Conservation (phyloP, 2,888 invertebrate genomes). For the Catonia carolina region DNA sequence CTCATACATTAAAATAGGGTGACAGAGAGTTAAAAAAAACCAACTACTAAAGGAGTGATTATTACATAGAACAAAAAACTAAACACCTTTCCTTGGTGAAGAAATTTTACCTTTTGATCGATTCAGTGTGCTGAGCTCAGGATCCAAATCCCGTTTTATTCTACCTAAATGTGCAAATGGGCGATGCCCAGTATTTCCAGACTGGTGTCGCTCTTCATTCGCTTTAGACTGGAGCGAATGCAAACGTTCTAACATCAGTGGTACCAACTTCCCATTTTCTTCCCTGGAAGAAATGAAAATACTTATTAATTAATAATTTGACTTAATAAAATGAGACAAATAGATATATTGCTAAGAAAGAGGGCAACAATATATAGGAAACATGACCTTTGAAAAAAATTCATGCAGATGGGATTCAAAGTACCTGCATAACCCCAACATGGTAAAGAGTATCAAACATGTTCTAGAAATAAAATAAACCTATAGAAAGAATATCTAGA, state of each 20-base stretch:
- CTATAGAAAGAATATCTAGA: too few species aligned
- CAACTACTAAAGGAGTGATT: too few species aligned
- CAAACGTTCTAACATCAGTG: conserved; percentile 77
- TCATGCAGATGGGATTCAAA: too few species aligned
- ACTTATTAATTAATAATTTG: neutral
- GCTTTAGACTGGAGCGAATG: conserved; percentile 61
- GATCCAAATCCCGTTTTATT: neutral
- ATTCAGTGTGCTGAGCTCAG: neutral
- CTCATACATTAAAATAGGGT: too few species aligned
- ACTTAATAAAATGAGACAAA: neutral
- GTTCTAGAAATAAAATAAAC: too few species aligned
- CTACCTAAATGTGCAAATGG: conserved; percentile 32
- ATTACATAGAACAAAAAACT: too few species aligned
- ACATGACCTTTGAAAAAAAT: conserved; percentile 5
- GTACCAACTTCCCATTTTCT: conserved; percentile 77
- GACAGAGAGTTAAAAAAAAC: too few species aligned
- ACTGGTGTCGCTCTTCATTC: conserved; percentile 37
- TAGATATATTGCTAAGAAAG: neutral
- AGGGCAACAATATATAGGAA: conserved; percentile 1
- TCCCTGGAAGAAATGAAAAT: conserved; percentile 56
- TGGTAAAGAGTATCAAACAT: too few species aligned
- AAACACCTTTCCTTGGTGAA: too few species aligned
- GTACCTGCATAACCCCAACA: too few species aligned
- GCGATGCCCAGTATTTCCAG: conserved; percentile 14
- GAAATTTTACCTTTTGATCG: neutral